Percentiles rank a stretch among this genome's conserved stretches.
Evolutionary conservation across 2,888 invertebrate species (phyloP).

Genomic region (Ophraella communa): DNA sequence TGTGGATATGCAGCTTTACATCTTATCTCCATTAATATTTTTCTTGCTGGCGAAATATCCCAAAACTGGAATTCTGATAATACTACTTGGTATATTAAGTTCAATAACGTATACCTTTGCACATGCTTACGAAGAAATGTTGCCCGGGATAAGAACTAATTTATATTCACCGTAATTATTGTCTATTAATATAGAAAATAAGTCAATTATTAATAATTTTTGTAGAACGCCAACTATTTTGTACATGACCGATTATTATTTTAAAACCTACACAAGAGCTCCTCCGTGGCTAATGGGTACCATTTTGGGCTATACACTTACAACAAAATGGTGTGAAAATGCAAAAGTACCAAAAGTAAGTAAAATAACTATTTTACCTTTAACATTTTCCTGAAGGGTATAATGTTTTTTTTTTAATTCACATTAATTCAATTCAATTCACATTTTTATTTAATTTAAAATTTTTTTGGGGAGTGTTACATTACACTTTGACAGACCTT

Average conservation of each 20-base stretch:
- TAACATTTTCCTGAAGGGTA: too few species aligned
- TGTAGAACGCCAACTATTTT: slow-evolving; percentile 1
- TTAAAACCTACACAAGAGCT: slow-evolving; percentile 12
- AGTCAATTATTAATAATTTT: not conserved
- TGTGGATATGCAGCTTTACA: slow-evolving; percentile 66
- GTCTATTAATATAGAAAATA: too few species aligned
- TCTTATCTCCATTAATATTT: slow-evolving; percentile 61
- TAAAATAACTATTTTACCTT: not conserved
- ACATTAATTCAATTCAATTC: too few species aligned
- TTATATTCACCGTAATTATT: slow-evolving; percentile 31
- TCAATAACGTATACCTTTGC: slow-evolving; percentile 40
- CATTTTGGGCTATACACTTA: slow-evolving; percentile 12
- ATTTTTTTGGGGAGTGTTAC: too few species aligned
- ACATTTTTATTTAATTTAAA: too few species aligned
- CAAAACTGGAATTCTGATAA: slow-evolving; percentile 32
- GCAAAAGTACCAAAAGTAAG: not conserved
- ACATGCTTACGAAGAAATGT: slow-evolving; percentile 41
- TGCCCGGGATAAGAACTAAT: slow-evolving; percentile 42
- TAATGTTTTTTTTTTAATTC: too few species aligned
- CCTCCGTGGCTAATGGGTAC: slow-evolving; percentile 14
- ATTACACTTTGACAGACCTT: too few species aligned
- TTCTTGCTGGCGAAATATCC: slow-evolving; percentile 60
- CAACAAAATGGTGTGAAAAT: not conserved
- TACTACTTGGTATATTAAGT: slow-evolving; percentile 33
- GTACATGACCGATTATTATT: slow-evolving; percentile 12